phyloP scores from a whole-genome alignment of 2,888 invertebrate genomes.

The Caenorhabditis japonica region DNA sequence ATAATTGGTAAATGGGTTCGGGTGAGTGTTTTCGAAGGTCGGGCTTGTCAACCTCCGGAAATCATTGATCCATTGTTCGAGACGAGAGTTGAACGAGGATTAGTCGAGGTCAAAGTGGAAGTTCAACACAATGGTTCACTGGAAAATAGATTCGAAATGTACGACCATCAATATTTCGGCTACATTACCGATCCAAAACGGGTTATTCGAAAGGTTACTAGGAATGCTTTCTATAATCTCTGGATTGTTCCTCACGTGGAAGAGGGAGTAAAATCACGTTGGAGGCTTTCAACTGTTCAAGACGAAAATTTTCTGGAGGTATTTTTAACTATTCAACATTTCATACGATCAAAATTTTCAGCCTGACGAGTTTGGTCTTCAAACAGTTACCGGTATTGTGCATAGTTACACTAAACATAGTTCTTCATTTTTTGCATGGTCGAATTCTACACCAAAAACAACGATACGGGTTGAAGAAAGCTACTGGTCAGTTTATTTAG shows the following conservation, averaged over 20 bases:
- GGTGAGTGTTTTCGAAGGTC: too few species aligned
- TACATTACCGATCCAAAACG: conserved; percentile 5
- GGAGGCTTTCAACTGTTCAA: background rate
- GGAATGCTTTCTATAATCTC: background rate
- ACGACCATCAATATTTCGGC: conserved; percentile 12
- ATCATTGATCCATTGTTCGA: too few species aligned
- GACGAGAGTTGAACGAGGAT: too few species aligned
- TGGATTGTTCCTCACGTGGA: conserved; percentile 12
- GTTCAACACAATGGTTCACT: background rate
- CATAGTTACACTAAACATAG: background rate
- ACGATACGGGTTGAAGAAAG: background rate
- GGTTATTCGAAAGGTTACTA: background rate
- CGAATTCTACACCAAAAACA: background rate
- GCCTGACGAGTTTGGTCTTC: too few species aligned
- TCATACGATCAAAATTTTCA: too few species aligned
- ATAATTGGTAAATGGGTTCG: too few species aligned
- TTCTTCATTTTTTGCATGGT: background rate
- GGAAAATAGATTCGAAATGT: conserved; percentile 3
- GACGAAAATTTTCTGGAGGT: too few species aligned
- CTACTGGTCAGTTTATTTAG: background rate
- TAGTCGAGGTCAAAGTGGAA: conserved; percentile 3
- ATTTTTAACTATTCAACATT: too few species aligned
- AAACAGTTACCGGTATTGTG: background rate
- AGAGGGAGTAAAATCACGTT: background rate
- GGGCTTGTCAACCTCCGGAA: too few species aligned